Percentiles rank a stretch among this genome's conserved stretches.
These are phyloP conservation scores for Euwallacea similis DNA, from an alignment of 1,140 invertebrate species.

Conservation along the genomic window DNA sequence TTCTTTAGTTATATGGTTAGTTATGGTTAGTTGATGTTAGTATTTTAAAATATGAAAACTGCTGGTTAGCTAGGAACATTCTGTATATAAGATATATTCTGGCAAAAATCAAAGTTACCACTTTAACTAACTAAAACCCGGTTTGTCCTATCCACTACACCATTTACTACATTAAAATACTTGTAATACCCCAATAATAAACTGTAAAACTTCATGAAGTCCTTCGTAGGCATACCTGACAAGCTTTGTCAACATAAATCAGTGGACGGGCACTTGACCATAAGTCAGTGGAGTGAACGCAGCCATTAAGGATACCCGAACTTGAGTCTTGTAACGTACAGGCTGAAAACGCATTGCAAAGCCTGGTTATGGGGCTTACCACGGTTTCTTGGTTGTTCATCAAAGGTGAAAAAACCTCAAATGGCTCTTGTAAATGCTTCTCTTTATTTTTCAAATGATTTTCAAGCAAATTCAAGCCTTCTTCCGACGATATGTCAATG, in stretches of 20 bases:
- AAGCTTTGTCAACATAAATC: conserved; percentile 65
- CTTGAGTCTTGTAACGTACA: conserved; percentile 54
- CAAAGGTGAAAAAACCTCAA: conserved; percentile 22
- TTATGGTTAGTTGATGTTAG: too few species aligned
- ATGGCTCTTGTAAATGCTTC: conserved; percentile 15
- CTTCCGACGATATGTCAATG: conserved; percentile 69
- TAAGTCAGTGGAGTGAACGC: conserved; percentile 12
- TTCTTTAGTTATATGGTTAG: too few species aligned
- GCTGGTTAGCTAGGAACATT: too few species aligned
- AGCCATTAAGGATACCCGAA: conserved; percentile 5
- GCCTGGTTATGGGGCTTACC: conserved; percentile 60
- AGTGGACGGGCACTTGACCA: conserved; percentile 52
- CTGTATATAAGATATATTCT: too few species aligned
- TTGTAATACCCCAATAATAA: too few species aligned
- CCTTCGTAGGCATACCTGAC: conserved; percentile 52
- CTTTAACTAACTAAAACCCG: too few species aligned
- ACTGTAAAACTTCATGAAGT: too few species aligned
- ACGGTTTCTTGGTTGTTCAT: conserved; percentile 3
- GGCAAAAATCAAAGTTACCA: too few species aligned
- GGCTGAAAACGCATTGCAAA: conserved; percentile 60
- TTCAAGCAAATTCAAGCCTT: conserved; percentile 75
- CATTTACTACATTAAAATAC: too few species aligned
- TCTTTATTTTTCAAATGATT: conserved; percentile 61
- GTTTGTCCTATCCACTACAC: too few species aligned
- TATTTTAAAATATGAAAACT: too few species aligned